Base-by-base conservation (phyloP, 2,113 vertebrate genomes). In the Lipotes vexillifer region DNA sequence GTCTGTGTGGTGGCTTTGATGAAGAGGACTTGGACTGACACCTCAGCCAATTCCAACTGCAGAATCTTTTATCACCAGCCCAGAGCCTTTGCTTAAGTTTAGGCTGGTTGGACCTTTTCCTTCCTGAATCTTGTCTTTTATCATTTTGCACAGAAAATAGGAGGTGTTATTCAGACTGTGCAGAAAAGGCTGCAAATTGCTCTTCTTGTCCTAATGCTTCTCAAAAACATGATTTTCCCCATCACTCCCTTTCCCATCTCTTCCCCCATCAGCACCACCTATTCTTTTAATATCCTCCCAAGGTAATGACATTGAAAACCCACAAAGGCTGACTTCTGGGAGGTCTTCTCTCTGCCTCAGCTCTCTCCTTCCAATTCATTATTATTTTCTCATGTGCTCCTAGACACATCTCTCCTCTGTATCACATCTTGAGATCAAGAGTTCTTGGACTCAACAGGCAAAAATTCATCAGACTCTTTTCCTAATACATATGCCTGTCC, bases 91-190 rank as follows among this genome's bases (percentile, higher is more conserved):
- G 74, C 29, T 3, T 86, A 98, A 91, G 66, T 90, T 96, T 94
- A 91, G 66, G 18, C 52, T 38, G 31, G 17, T 52, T 66, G 55
- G 38, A 6, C 29, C n/a, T 90, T 98, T 98, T 97, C 93, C 75
- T 94, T 63, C 29, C 81, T 66, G 38, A 84, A 36, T 81, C 78
- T 66, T 90, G 82, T 61, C 98, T 99, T 98, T 98, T 97, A 98
- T 98, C 98, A 94, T 97, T 94, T 97, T 17, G 91, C 92, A 98
- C 95, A 97, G 97, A 82, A 94, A 97, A 98, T 93, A 97, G 78
- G 52, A 91, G 55, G 49, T 3, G 5, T 94, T 96, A 77, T 72
- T 92, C 29, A 84, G 57, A 33, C 86, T 75, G 13, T 33, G 44
- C 72, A 97, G 90, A 93, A 96, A 96, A 82, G 31, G 63, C 94